These are phyloP conservation scores for Eubucco bourcierii DNA, from an alignment of 2,113 vertebrate genomes.

Conservation along the genomic window DNA sequence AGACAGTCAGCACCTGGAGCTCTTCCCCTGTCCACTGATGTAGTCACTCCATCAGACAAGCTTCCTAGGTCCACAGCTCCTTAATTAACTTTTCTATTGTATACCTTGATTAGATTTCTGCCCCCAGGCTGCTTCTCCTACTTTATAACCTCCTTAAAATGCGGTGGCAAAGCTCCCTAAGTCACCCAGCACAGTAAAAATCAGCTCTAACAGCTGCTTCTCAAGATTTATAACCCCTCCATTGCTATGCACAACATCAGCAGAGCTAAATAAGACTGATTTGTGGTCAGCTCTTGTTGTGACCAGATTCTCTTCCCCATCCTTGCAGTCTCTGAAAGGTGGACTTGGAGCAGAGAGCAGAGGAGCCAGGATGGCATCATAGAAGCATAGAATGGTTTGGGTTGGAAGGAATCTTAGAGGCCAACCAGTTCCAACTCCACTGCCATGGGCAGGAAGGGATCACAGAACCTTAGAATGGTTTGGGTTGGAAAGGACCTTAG, in stretches of 20 bases:
- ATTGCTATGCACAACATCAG: rapidly evolving
- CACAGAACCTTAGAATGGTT: too few species aligned
- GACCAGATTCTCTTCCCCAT: not conserved
- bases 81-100: slow-evolving; percentile 39
- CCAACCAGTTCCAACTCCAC: too few species aligned
- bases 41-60: too few species aligned
- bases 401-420: too few species aligned
- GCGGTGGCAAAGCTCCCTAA: not conserved
- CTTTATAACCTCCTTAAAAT: not conserved
- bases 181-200: not conserved
- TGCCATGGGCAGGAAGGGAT: too few species aligned
- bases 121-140: not conserved
- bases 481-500: too few species aligned
- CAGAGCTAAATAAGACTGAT: rapidly evolving
- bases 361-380: not conserved
- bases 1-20: too few species aligned
- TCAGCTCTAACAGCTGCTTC: not conserved
- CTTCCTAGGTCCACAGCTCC: not conserved
- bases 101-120: slow-evolving; percentile 47
- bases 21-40: too few species aligned
- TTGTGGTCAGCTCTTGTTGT: not conserved
- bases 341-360: not conserved
- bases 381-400: too few species aligned
- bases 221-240: not conserved
- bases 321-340: rapidly evolving